A percentile compares a stretch with the other conserved stretches of the same genome.
phyloP scores from a whole-genome alignment of 1,140 invertebrate species.

The Dendroctonus valens region DNA sequence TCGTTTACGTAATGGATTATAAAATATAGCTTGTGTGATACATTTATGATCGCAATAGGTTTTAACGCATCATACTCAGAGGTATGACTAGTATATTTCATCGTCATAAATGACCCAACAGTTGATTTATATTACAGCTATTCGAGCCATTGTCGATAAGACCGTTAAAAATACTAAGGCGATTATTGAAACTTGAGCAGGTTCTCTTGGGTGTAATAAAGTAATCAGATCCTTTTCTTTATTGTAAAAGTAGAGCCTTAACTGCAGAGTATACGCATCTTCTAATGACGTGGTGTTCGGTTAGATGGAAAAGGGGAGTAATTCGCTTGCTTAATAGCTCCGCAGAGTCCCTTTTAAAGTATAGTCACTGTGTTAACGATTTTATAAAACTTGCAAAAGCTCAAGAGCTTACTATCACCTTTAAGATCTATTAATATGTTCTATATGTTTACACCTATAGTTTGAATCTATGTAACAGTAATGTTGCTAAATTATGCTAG shows the following conservation, averaged over 20 bases:
- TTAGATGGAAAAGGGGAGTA: slow-evolving; percentile 33
- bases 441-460: no score
- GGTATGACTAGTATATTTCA: no score
- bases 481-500: no score
- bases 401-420: not conserved
- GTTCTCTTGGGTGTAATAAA: slow-evolving; percentile 31
- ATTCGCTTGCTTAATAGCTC: slow-evolving; percentile 33
- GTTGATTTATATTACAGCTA: not conserved
- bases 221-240: slow-evolving; percentile 39
- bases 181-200: slow-evolving; percentile 28
- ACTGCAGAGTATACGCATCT: slow-evolving; percentile 39
- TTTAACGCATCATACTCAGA: no score
- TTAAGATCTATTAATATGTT: no score
- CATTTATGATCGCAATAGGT: no score
- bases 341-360: slow-evolving; percentile 27
- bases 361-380: slow-evolving; percentile 27
- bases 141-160: slow-evolving; percentile 3
- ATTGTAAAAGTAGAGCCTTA: slow-evolving; percentile 34
- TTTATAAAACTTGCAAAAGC: slow-evolving; percentile 26
- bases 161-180: slow-evolving; percentile 1
- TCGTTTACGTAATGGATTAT: no score
- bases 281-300: slow-evolving; percentile 40
- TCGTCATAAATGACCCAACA: no score
- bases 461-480: no score
- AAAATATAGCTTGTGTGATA: no score